A percentile compares a stretch with the other conserved stretches of the same genome.
Conservation (phyloP, 1,140 invertebrate genomes). For the Teleogryllus occipitalis region DNA sequence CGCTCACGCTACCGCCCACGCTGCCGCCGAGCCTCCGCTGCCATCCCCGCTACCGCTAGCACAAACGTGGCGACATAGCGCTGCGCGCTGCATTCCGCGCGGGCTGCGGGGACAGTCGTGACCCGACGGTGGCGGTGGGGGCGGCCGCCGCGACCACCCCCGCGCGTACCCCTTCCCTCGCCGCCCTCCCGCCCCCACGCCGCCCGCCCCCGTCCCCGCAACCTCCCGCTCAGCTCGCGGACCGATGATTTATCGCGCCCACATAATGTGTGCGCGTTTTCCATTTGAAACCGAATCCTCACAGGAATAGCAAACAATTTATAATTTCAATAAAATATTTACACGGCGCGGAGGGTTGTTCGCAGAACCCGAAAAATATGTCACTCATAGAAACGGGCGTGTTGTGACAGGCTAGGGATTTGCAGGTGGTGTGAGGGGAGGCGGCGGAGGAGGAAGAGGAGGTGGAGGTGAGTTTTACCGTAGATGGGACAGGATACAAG, state of each 20-base stretch:
- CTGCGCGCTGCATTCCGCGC: too few species aligned
- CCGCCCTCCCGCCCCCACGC: neutral
- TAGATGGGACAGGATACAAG: neutral
- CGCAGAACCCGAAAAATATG: neutral
- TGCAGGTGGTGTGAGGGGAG: neutral
- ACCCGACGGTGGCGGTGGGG: too few species aligned
- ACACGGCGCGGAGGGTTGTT: slow-evolving; percentile 2
- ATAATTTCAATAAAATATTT: slow-evolving; percentile 6
- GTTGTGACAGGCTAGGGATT: slow-evolving; percentile 3
- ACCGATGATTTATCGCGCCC: slow-evolving; percentile 3
- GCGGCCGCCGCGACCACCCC: too few species aligned
- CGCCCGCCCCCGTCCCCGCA: neutral
- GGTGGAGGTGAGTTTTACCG: neutral
- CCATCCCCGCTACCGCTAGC: too few species aligned
- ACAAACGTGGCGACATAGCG: too few species aligned
- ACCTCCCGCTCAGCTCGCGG: neutral
- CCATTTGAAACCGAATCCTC: slow-evolving; percentile 3
- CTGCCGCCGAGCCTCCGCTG: too few species aligned
- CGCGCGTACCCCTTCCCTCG: neutral
- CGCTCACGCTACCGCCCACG: neutral
- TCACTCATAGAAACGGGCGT: slow-evolving; percentile 3
- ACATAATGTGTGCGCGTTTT: neutral
- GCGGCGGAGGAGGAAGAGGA: neutral
- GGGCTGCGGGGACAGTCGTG: too few species aligned
- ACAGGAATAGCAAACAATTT: slow-evolving; percentile 1